Evolutionary conservation across 2,113 vertebrate genomes (phyloP).

Genomic region (Anguilla rostrata): DNA sequence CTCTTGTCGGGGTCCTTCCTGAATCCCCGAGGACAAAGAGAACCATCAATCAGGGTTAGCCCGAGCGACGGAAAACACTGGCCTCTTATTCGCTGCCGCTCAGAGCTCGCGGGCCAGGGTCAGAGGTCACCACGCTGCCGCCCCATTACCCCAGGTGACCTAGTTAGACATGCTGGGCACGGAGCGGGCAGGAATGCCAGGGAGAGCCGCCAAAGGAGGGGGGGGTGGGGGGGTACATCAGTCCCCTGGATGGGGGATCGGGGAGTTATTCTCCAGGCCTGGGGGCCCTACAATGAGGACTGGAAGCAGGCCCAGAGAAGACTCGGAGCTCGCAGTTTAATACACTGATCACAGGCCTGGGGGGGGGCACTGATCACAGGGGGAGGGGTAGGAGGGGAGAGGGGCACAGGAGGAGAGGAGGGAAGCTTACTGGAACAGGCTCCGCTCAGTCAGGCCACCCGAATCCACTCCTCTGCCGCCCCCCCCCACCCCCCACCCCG

Average conservation of each 20-base stretch:
- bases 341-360: conserved; percentile 32
- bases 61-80: neutral
- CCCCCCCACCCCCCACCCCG: too few species aligned
- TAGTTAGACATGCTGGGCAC: conserved; percentile 30
- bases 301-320: conserved; percentile 21
- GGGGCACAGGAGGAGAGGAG: neutral
- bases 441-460: neutral
- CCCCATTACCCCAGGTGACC: conserved; percentile 21
- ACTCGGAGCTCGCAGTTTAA: conserved; percentile 23
- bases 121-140: neutral
- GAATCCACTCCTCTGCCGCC: conserved; percentile 5
- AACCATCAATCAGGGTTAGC: conserved; percentile 7
- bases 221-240: neutral
- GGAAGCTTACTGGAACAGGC: neutral
- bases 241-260: neutral
- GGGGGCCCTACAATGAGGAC: conserved; percentile 7
- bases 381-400: neutral
- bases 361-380: neutral
- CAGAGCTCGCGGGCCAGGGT: neutral
- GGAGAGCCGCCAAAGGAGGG: neutral
- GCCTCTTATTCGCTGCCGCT: neutral
- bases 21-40: neutral
- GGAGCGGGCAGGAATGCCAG: conserved; percentile 7
- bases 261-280: conserved; percentile 9
- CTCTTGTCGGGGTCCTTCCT: neutral